phyloP scores from a whole-genome alignment of 1,140 invertebrate species.

The Parasteatoda tepidariorum region DNA sequence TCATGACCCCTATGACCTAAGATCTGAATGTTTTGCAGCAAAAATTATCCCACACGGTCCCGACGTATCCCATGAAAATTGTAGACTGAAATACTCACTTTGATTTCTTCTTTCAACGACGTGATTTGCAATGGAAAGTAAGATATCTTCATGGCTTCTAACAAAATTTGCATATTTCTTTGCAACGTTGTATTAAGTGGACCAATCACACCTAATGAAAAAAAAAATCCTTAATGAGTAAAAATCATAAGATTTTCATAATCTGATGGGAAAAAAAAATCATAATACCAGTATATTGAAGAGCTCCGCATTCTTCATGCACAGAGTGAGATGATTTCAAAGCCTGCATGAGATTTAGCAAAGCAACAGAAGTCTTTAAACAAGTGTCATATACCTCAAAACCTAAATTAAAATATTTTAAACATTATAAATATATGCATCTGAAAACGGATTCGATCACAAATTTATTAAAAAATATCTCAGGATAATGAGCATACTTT shows the following conservation, averaged over 20 bases:
- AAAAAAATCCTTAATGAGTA: neutral
- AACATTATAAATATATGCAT: too few species aligned
- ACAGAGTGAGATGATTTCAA: neutral
- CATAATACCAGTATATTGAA: too few species aligned
- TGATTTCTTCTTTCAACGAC: slow-evolving; percentile 26
- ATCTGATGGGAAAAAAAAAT: too few species aligned
- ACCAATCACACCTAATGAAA: slow-evolving; percentile 36
- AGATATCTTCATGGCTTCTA: neutral
- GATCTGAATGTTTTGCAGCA: too few species aligned
- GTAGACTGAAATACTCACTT: too few species aligned
- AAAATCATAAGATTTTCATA: neutral
- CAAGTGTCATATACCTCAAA: slow-evolving; percentile 47
- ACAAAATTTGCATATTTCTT: neutral
- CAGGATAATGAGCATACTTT: too few species aligned
- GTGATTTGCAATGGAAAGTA: slow-evolving; percentile 13
- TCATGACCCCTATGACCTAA: too few species aligned
- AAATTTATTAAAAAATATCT: too few species aligned
- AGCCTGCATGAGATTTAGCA: slow-evolving; percentile 14
- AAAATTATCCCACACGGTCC: too few species aligned
- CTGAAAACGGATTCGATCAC: too few species aligned
- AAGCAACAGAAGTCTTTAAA: neutral
- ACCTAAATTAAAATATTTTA: slow-evolving; percentile 1
- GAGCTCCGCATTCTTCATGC: neutral
- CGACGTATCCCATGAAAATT: too few species aligned
- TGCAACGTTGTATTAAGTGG: slow-evolving; percentile 32